Percentiles rank a stretch among this genome's conserved stretches.
phyloP scores from a whole-genome alignment of 1,140 invertebrate species.

The Drosophila kepulauana region DNA sequence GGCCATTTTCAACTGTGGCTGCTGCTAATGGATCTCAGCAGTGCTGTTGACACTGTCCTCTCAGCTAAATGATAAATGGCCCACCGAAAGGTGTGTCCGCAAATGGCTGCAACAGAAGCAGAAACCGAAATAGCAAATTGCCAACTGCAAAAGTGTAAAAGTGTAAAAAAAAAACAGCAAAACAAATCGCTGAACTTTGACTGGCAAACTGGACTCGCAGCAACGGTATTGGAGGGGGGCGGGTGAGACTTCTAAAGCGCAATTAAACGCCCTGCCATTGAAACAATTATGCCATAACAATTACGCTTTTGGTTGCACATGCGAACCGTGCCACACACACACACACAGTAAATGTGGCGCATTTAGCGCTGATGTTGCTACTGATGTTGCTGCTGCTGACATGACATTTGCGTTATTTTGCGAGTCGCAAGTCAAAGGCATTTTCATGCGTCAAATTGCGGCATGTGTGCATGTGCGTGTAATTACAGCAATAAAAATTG shows the following conservation, averaged over 20 bases:
- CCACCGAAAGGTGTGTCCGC: slow-evolving; percentile 53
- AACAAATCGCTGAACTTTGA: slow-evolving; percentile 69
- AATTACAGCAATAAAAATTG: slow-evolving; percentile 81
- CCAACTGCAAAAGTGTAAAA: background rate
- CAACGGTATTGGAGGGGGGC: slow-evolving; percentile 13
- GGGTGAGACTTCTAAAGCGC: slow-evolving; percentile 54
- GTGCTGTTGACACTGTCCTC: slow-evolving; percentile 59
- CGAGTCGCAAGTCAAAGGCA: slow-evolving; percentile 54
- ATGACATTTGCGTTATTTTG: slow-evolving; percentile 57
- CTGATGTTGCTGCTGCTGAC: slow-evolving; percentile 45
- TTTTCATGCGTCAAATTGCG: slow-evolving; percentile 83
- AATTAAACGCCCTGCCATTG: slow-evolving; percentile 79
- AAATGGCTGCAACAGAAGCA: slow-evolving; percentile 28
- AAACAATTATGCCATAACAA: slow-evolving; percentile 82
- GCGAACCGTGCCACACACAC: slow-evolving; percentile 36
- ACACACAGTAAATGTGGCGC: slow-evolving; percentile 66
- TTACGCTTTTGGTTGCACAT: slow-evolving; percentile 71
- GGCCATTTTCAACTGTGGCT: background rate
- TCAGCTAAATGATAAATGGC: slow-evolving; percentile 65
- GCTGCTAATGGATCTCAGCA: slow-evolving; percentile 48
- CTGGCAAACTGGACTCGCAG: slow-evolving; percentile 34
- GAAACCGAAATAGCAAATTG: slow-evolving; percentile 7
- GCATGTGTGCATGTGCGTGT: slow-evolving; percentile 77
- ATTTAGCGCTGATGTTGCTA: slow-evolving; percentile 57
- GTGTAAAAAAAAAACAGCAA: slow-evolving; percentile 22